phyloP scores from a whole-genome alignment of 1,140 invertebrate species.

The Ridgeia piscesae region DNA sequence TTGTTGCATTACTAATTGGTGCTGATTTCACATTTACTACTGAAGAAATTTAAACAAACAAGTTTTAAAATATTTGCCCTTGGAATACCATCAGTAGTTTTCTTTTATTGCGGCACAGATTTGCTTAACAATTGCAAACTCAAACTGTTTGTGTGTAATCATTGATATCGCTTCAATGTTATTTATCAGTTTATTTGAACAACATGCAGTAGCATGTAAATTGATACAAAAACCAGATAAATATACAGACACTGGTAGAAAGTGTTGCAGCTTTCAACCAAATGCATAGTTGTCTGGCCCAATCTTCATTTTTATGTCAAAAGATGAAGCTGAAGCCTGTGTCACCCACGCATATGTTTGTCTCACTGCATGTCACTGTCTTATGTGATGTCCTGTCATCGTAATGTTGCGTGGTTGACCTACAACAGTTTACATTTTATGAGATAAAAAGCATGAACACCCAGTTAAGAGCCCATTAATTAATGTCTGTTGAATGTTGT shows the following conservation, averaged over 20 bases:
- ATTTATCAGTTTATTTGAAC: neutral
- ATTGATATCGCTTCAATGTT: neutral
- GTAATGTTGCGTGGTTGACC: neutral
- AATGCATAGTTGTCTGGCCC: too few species aligned
- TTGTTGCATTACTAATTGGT: too few species aligned
- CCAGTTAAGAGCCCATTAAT: neutral
- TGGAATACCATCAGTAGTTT: too few species aligned
- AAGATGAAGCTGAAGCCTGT: neutral
- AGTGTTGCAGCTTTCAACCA: too few species aligned
- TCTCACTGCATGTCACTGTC: neutral
- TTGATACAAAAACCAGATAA: neutral
- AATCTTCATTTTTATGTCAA: neutral
- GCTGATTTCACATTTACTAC: too few species aligned
- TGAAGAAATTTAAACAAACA: too few species aligned
- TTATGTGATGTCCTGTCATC: neutral
- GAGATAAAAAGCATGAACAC: neutral
- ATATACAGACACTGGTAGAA: too few species aligned
- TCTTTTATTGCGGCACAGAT: too few species aligned
- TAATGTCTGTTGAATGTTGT: neutral
- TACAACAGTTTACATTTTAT: neutral
- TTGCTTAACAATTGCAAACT: too few species aligned
- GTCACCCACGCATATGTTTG: neutral
- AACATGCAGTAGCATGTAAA: neutral
- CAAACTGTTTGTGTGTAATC: too few species aligned
- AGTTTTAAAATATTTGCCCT: too few species aligned